Evolutionary conservation across 2,797 vertebrate genomes (phyloP).

Genomic region (Rhincodon typus): DNA sequence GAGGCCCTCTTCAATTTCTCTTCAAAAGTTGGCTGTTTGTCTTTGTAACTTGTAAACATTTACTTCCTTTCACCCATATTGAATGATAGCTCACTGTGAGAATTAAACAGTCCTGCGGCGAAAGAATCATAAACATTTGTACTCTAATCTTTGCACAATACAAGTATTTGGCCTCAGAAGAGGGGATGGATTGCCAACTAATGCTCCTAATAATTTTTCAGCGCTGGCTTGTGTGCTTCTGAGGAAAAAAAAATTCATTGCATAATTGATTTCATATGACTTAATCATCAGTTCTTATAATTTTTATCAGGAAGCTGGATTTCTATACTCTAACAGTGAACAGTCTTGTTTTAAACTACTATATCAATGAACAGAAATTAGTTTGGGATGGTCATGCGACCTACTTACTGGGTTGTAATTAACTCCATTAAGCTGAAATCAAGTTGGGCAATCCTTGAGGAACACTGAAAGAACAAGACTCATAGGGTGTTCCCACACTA

Average conservation of each 20-base stretch:
- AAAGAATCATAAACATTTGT: neutral
- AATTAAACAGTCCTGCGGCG: neutral
- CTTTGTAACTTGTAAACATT: neutral
- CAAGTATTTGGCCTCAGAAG: neutral
- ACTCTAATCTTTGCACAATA: neutral
- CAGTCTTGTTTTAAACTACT: neutral
- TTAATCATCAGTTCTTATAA: neutral
- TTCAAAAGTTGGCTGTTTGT: neutral
- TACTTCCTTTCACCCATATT: neutral
- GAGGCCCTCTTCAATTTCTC: neutral
- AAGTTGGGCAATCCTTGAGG: neutral
- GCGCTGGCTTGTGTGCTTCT: neutral
- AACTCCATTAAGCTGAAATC: neutral
- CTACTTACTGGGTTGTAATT: neutral
- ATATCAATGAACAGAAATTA: neutral
- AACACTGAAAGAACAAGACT: neutral
- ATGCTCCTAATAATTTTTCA: neutral
- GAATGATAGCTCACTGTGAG: neutral
- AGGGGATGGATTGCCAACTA: neutral
- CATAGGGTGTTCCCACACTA: neutral
- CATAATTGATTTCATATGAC: neutral
- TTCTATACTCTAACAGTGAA: neutral
- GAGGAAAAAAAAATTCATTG: neutral
- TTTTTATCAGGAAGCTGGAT: neutral
- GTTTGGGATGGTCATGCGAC: neutral